A percentile compares a stretch with the other conserved stretches of the same genome.
These are phyloP conservation scores for Pissodes strobi DNA, from an alignment of 1,140 invertebrate genomes.

Conservation along the genomic window DNA sequence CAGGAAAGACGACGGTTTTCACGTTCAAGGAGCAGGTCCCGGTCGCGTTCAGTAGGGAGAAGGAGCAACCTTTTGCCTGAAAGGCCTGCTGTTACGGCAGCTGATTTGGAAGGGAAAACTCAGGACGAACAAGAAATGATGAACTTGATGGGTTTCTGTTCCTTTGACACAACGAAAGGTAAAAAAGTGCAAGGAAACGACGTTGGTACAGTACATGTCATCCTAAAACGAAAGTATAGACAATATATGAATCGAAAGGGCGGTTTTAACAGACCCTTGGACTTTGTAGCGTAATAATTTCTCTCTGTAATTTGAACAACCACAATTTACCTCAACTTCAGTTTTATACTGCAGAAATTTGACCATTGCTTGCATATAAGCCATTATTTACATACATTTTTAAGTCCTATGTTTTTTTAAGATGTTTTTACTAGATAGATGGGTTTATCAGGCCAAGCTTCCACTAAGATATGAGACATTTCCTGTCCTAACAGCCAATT, in stretches of 20 bases:
- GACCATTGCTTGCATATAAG: not conserved
- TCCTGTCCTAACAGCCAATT: too few species aligned
- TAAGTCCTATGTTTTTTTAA: too few species aligned
- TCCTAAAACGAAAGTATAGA: slow-evolving; percentile 94
- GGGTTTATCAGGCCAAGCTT: too few species aligned
- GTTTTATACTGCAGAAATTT: slow-evolving; percentile 32
- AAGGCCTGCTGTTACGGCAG: slow-evolving; percentile 67
- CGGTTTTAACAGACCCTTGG: slow-evolving; percentile 96
- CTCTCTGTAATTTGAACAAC: slow-evolving; percentile 35
- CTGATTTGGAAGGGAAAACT: slow-evolving; percentile 78
- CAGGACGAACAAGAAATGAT: slow-evolving; percentile 96
- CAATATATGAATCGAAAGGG: slow-evolving; percentile 99
- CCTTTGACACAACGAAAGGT: slow-evolving; percentile 93
- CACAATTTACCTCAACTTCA: slow-evolving; percentile 38
- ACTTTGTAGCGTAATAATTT: slow-evolving; percentile 79
- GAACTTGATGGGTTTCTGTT: slow-evolving; percentile 94
- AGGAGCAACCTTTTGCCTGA: slow-evolving; percentile 53
- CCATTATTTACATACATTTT: not conserved
- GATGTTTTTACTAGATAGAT: too few species aligned
- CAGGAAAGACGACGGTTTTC: slow-evolving; percentile 58
- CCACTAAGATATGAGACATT: too few species aligned
- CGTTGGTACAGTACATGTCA: slow-evolving; percentile 89
- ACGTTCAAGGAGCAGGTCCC: slow-evolving; percentile 60
- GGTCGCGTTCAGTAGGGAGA: slow-evolving; percentile 57
- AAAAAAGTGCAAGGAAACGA: slow-evolving; percentile 95